Percentiles rank a stretch among this genome's conserved stretches.
Conservation (phyloP, 2,888 invertebrate genomes). For the Campopleginae sp. region DNA sequence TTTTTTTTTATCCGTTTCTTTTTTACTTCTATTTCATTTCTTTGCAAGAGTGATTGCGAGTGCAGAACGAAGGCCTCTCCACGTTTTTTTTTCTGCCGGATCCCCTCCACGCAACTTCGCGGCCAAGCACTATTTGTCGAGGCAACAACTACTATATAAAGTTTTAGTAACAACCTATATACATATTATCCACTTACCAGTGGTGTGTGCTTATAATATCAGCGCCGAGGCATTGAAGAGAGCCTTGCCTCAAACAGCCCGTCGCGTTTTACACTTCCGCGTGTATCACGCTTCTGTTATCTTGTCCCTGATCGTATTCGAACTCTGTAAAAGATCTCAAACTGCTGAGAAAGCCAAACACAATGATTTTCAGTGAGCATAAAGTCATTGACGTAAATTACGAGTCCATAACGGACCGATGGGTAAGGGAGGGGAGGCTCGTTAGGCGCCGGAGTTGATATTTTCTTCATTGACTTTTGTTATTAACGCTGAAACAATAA, state of each 20-base stretch:
- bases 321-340: constrained; percentile 11
- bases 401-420: background rate
- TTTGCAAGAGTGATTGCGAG: constrained; percentile 52
- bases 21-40: constrained; percentile 61
- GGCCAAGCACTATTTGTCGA: constrained; percentile 58
- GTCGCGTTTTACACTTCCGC: constrained; percentile 79
- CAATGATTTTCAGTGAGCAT: constrained; percentile 24
- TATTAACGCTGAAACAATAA: background rate
- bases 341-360: constrained; percentile 8
- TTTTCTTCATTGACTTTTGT: background rate
- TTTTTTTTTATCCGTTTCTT: background rate
- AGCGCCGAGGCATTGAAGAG: constrained; percentile 81
- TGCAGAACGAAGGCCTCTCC: constrained; percentile 46
- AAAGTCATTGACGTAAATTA: constrained; percentile 34
- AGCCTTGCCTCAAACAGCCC: constrained; percentile 77
- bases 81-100: constrained; percentile 20
- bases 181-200: too few relatives aligned
- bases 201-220: constrained; percentile 69
- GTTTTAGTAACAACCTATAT: constrained; percentile 14
- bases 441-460: background rate
- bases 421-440: background rate
- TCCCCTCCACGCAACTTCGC: constrained; percentile 13
- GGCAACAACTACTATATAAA: constrained; percentile 49
- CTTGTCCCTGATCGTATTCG: constrained; percentile 67
- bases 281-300: constrained; percentile 80